phyloP scores from a whole-genome alignment of 2,797 vertebrate species.

The Cuniculus paca region DNA sequence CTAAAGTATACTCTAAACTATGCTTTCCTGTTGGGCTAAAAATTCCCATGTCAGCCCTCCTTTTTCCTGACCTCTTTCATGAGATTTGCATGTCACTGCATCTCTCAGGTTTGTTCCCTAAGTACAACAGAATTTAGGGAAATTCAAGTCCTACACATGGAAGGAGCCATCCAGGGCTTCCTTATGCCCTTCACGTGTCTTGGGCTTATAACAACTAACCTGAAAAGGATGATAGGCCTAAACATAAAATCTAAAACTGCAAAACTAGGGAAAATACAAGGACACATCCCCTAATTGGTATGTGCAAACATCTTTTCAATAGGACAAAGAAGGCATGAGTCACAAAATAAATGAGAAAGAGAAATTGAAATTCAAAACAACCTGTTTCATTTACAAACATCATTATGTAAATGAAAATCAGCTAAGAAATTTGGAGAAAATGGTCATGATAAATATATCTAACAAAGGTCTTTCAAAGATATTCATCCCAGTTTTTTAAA shows the following conservation, averaged over 20 bases:
- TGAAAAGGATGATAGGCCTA: background rate
- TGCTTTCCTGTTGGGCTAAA: background rate
- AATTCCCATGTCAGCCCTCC: background rate
- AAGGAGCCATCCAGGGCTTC: background rate
- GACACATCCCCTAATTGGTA: background rate
- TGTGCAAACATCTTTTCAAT: background rate
- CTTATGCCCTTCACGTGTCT: background rate
- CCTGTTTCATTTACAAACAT: background rate
- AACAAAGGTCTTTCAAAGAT: background rate
- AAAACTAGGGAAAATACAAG: background rate
- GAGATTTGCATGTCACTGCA: background rate
- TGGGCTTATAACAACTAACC: background rate
- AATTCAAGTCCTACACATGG: background rate
- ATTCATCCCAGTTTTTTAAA: background rate
- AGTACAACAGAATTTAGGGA: background rate
- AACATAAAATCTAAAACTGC: background rate
- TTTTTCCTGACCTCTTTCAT: background rate
- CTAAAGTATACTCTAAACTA: background rate
- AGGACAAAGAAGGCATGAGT: background rate
- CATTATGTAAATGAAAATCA: background rate
- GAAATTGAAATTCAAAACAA: background rate
- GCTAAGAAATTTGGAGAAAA: background rate
- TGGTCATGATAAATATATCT: background rate
- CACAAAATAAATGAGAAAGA: background rate
- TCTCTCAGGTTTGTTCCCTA: background rate